Evolutionary conservation across 2,888 invertebrate species (phyloP).

Genomic region (Philonicus albiceps): DNA sequence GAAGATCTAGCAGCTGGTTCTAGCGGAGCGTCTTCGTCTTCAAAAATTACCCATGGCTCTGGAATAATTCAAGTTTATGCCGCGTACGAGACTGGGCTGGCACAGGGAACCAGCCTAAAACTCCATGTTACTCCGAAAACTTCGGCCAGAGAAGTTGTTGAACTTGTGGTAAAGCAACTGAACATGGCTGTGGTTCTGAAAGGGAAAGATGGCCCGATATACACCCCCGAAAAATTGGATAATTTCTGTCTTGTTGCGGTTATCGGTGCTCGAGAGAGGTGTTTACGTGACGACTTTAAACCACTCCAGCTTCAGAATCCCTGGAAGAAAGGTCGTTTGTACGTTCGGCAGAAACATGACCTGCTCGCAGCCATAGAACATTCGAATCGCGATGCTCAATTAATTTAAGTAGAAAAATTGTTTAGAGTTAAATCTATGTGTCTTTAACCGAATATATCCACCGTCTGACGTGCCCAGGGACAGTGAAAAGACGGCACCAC

Average conservation of each 20-base stretch:
- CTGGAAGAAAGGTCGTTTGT: constrained; percentile 93
- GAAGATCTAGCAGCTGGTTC: constrained; percentile 49
- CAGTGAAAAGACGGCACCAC: neutral
- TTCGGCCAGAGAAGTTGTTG: constrained; percentile 93
- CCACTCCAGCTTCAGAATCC: constrained; percentile 93
- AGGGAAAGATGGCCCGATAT: constrained; percentile 85
- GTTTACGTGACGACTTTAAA: constrained; percentile 92
- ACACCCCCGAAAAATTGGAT: constrained; percentile 80
- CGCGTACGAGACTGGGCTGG: constrained; percentile 94
- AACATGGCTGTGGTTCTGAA: constrained; percentile 91
- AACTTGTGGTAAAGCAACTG: constrained; percentile 93
- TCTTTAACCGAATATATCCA: neutral
- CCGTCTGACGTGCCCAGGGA: neutral
- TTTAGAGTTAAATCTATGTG: neutral
- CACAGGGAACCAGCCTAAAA: constrained; percentile 91
- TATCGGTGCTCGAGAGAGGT: constrained; percentile 92
- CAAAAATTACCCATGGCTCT: constrained; percentile 50
- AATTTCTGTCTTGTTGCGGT: constrained; percentile 96
- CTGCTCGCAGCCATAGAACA: constrained; percentile 87
- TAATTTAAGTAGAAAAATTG: constrained; percentile 55
- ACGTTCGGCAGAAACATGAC: constrained; percentile 90
- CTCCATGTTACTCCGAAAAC: constrained; percentile 93
- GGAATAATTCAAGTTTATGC: constrained; percentile 83
- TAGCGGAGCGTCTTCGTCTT: constrained; percentile 52
- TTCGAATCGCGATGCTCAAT: constrained; percentile 78